Conservation (phyloP, 2,797 vertebrate genomes). For the Carapus acus region DNA sequence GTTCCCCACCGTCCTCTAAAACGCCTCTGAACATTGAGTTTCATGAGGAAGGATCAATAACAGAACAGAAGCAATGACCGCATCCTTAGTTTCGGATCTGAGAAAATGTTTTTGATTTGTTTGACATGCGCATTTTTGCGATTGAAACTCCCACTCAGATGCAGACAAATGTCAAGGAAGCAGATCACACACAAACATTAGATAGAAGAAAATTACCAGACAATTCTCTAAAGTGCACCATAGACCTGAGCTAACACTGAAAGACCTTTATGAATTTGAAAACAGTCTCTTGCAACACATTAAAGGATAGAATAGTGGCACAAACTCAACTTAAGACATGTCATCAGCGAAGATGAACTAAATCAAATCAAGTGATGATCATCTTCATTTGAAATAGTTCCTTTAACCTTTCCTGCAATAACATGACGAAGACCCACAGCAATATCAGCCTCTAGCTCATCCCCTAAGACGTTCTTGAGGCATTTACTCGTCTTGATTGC, state of each 20-base stretch:
- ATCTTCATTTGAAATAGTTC: slow-evolving; percentile 2
- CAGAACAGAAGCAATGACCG: too few species aligned
- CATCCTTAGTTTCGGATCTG: too few species aligned
- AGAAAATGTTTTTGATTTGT: neutral
- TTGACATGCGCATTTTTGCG: slow-evolving; percentile 3
- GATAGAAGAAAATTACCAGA: slow-evolving; percentile 2
- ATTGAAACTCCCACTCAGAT: neutral
- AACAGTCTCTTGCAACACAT: too few species aligned
- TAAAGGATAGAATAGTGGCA: too few species aligned
- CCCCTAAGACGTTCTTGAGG: slow-evolving; percentile 31
- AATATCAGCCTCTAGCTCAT: slow-evolving; percentile 37
- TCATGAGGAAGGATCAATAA: too few species aligned
- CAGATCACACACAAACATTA: slow-evolving; percentile 3
- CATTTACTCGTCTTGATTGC: slow-evolving; percentile 35
- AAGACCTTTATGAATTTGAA: neutral
- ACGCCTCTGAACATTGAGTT: too few species aligned
- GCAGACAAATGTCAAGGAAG: slow-evolving; percentile 19
- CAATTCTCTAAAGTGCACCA: slow-evolving; percentile 8
- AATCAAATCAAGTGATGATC: too few species aligned
- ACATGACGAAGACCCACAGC: slow-evolving; percentile 40
- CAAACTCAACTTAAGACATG: too few species aligned
- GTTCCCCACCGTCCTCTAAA: too few species aligned
- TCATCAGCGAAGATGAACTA: too few species aligned
- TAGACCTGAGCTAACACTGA: slow-evolving; percentile 26
- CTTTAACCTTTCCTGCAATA: slow-evolving; percentile 18